Conservation (phyloP, 23 tunicate genomes). For the Ciona savignyi region DNA sequence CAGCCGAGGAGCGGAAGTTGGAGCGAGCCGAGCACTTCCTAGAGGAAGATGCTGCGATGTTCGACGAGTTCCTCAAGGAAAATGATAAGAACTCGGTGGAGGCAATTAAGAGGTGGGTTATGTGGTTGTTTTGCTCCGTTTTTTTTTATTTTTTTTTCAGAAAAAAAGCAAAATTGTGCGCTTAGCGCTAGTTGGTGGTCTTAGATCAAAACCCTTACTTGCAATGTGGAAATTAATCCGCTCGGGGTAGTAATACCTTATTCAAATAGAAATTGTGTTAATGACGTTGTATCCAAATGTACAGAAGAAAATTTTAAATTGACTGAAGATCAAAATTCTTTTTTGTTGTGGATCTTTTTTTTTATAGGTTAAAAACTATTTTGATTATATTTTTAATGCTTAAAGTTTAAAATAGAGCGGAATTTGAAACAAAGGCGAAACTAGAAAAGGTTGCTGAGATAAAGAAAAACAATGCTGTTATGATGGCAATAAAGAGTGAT, state of each 20-base stretch:
- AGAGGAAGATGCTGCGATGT: conserved; percentile 98
- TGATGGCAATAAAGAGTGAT: conserved; percentile 91
- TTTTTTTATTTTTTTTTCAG: too few species aligned
- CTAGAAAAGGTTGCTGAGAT: conserved; percentile 94
- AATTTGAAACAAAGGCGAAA: conserved; percentile 85
- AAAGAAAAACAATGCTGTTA: conserved; percentile 71
- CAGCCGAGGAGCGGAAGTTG: conserved; percentile 83
- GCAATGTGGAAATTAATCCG: too few species aligned
- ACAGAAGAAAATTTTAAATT: neutral
- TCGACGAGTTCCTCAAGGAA: conserved; percentile 94
- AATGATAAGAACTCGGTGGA: conserved; percentile 96
- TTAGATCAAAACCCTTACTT: too few species aligned
- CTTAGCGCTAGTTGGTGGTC: too few species aligned
- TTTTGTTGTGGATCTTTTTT: neutral
- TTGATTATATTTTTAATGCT: neutral
- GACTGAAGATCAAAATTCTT: neutral
- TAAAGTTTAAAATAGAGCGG: conserved; percentile 38
- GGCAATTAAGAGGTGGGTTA: conserved; percentile 78
- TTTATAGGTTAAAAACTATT: neutral
- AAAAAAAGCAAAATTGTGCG: too few species aligned
- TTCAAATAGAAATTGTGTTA: too few species aligned
- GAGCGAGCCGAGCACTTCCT: conserved; percentile 86
- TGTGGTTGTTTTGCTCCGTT: too few species aligned
- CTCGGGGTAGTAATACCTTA: too few species aligned
- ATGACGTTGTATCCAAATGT: too few species aligned